These are phyloP conservation scores for Aplochiton taeniatus DNA, from an alignment of 2,797 vertebrate species.

Conservation along the genomic window DNA sequence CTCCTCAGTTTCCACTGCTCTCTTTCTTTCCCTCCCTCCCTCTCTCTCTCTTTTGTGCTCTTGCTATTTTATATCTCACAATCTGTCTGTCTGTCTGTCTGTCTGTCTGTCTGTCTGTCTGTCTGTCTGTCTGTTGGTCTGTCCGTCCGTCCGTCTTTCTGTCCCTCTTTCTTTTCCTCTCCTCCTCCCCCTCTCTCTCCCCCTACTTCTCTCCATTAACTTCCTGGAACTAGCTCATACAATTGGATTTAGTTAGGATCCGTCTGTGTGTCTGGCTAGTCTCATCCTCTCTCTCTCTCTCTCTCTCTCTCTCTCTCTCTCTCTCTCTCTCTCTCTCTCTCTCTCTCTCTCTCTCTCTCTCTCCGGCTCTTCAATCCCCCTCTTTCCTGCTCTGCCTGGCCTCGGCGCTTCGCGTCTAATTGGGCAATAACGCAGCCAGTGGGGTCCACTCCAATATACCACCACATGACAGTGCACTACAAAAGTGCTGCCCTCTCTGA, in stretches of 20 bases:
- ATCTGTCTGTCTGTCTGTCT: background rate
- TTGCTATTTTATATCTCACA: too few species aligned
- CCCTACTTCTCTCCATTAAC: conserved; percentile 15
- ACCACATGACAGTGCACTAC: conserved; percentile 56
- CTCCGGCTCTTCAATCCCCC: conserved; percentile 32
- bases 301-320: background rate
- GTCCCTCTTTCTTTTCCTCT: background rate
- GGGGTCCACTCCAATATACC: conserved; percentile 50
- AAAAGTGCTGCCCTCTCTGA: conserved; percentile 32
- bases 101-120: background rate
- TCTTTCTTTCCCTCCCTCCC: too few species aligned
- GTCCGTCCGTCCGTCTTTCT: background rate
- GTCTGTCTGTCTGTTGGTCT: background rate
- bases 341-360: conserved; percentile 25
- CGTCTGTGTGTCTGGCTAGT: conserved; percentile 69
- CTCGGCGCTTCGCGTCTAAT: conserved; percentile 57
- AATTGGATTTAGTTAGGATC: conserved; percentile 69
- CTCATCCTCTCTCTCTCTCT: conserved; percentile 39
- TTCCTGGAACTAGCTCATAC: conserved; percentile 68
- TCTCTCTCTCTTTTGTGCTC: too few species aligned
- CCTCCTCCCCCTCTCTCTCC: background rate
- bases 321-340: conserved; percentile 14
- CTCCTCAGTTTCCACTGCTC: too few species aligned
- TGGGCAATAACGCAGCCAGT: conserved; percentile 57
- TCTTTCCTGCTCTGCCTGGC: conserved; percentile 12